These are phyloP conservation scores for Apis laboriosa DNA, from an alignment of 1,140 invertebrate species.

Conservation along the genomic window DNA sequence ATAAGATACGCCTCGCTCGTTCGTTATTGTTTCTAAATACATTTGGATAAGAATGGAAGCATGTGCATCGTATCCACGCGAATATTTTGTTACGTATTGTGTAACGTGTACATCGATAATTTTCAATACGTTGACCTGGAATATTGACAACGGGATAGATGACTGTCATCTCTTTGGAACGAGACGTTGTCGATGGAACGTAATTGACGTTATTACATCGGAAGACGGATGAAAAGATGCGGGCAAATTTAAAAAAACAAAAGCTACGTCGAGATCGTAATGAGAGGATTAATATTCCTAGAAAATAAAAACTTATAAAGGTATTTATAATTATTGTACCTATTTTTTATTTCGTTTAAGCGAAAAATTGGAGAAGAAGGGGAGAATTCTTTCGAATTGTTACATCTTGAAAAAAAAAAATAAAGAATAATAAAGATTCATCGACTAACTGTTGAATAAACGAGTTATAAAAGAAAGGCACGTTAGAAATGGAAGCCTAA, in stretches of 20 bases:
- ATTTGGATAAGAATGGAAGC: neutral
- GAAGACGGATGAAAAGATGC: neutral
- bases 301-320: neutral
- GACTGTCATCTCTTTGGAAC: constrained; percentile 3
- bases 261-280: neutral
- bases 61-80: neutral
- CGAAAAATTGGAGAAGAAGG: too few species aligned
- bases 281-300: neutral
- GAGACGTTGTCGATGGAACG: neutral
- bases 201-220: neutral
- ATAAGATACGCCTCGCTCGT: constrained; percentile 23
- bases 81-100: neutral
- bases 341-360: too few species aligned
- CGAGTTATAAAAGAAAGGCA: too few species aligned
- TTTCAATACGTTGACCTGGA: neutral
- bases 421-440: too few species aligned
- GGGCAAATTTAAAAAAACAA: neutral
- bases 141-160: neutral
- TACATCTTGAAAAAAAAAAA: too few species aligned
- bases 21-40: constrained; percentile 25
- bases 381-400: too few species aligned
- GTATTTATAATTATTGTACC: too few species aligned
- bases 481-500: too few species aligned
- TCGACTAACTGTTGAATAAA: too few species aligned
- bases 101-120: neutral